Base-by-base conservation (phyloP, 2,888 invertebrate species). In the Ametastegia equiseti region DNA sequence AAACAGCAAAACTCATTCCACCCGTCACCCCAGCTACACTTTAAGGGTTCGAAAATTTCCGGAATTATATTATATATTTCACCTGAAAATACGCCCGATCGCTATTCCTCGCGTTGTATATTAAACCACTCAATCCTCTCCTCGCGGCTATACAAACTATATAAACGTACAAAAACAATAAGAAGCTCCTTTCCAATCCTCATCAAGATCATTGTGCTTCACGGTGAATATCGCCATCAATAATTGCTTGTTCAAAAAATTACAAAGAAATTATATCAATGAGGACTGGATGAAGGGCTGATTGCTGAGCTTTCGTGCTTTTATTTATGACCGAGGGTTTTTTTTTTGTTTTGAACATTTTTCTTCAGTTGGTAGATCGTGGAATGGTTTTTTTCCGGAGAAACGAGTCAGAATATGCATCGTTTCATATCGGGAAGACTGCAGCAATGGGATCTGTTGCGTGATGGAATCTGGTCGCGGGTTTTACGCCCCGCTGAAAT, bases 1-100 rank as follows among this genome's bases (percentile, higher is more conserved):
- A 78, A 57, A 78, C 60, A 50, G 42, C 39, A 42, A 78, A 63
- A 30, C 75, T 75, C 75, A 19, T 75, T 54, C 36, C 50, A 33
- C 50, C n/a, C 30, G 71, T 30, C 71, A 30, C 30, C 30, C 54
- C n/a, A 33, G 9, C 71, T 45, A 71, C 71, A 27, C 47, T 71
- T 75, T 54, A 19, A 75, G 36, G 19, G 33, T 54, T 54, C 13
- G 27, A 11, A 54, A 75, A 75, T 54, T 75, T 30, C 6, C 19
- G 36, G 23, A 67, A 67, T 67, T 19, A 67, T 30, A 60, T 60
- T 60, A 39, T 19, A 67, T 30, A 60, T 60, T 60, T 67, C 7
- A 67, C 9, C 36, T 7, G 15, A 23, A 67, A 19, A 4, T 54
- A 23, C 54, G 23, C 7, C 19, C 19, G 54, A 54, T 23, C 19